Conservation (phyloP, 2,888 invertebrate species). For the Phortica okadai region DNA sequence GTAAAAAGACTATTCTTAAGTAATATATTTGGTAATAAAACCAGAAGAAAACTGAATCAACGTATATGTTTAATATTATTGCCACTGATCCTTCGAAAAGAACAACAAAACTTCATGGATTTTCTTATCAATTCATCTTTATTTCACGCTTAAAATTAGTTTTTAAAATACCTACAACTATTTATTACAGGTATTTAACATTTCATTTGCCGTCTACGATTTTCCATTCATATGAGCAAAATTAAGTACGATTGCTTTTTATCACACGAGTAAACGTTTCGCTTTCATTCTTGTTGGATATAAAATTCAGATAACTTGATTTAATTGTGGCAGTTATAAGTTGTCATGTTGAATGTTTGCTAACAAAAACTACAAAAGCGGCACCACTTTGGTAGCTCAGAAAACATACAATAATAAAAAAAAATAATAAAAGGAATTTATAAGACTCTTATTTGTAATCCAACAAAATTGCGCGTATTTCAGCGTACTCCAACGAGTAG, state of each 20-base stretch:
- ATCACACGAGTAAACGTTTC: slow-evolving; percentile 15
- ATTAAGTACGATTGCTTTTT: slow-evolving; percentile 26
- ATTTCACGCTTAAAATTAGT: slow-evolving; percentile 6
- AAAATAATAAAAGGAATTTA: neutral
- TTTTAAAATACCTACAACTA: neutral
- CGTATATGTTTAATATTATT: too few species aligned
- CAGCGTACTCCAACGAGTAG: too few species aligned
- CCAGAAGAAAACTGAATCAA: too few species aligned
- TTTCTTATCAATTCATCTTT: neutral
- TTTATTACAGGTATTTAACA: slow-evolving; percentile 18
- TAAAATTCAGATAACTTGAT: too few species aligned
- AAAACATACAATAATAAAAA: too few species aligned
- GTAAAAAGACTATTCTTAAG: too few species aligned
- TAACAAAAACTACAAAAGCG: neutral
- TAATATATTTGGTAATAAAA: too few species aligned
- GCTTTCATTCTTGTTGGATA: neutral
- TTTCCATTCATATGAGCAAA: neutral
- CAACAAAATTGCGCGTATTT: too few species aligned
- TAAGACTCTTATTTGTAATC: neutral
- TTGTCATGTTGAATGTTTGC: too few species aligned
- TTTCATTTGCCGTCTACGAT: slow-evolving; percentile 17
- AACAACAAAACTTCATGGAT: too few species aligned
- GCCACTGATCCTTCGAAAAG: too few species aligned
- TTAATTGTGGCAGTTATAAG: neutral
- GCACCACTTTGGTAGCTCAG: neutral